Evolutionary conservation across 1,140 invertebrate genomes (phyloP).

Genomic region (Planococcus citri): DNA sequence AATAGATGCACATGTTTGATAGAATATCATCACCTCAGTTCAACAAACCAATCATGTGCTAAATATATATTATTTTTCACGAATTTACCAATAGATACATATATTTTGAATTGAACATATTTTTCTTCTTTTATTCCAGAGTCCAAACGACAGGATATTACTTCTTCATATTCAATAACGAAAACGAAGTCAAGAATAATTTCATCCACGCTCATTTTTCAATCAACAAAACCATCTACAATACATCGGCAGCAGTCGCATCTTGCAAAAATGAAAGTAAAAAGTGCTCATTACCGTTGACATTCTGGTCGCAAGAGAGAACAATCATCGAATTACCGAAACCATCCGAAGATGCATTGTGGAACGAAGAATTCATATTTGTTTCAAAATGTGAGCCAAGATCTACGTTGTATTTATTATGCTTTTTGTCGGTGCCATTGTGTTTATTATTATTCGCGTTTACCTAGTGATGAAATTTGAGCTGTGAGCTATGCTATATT

Average conservation of each 20-base stretch:
- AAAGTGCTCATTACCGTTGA: constrained; percentile 48
- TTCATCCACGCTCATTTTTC: constrained; percentile 52
- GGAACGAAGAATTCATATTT: constrained; percentile 59
- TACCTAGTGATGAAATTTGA: constrained; percentile 27
- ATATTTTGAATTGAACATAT: no score
- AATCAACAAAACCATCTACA: constrained; percentile 53
- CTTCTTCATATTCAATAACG: constrained; percentile 69
- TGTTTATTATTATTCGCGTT: constrained; percentile 60
- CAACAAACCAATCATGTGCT: no score
- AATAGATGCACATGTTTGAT: no score
- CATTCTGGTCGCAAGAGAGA: constrained; percentile 54
- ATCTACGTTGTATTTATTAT: constrained; percentile 51
- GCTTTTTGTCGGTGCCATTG: constrained; percentile 53
- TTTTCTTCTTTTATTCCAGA: constrained; percentile 30
- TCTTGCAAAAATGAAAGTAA: constrained; percentile 42
- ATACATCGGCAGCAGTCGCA: constrained; percentile 41
- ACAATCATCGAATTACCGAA: constrained; percentile 34
- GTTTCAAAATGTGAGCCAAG: constrained; percentile 59
- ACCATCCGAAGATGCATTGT: constrained; percentile 46
- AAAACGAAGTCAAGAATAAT: constrained; percentile 60
- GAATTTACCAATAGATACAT: no score
- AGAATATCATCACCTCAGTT: no score
- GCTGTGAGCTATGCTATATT: no score
- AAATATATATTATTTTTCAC: no score
- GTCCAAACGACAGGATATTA: constrained; percentile 61